phyloP scores from a whole-genome alignment of 2,888 invertebrate species.

The Hylaea fasciaria region DNA sequence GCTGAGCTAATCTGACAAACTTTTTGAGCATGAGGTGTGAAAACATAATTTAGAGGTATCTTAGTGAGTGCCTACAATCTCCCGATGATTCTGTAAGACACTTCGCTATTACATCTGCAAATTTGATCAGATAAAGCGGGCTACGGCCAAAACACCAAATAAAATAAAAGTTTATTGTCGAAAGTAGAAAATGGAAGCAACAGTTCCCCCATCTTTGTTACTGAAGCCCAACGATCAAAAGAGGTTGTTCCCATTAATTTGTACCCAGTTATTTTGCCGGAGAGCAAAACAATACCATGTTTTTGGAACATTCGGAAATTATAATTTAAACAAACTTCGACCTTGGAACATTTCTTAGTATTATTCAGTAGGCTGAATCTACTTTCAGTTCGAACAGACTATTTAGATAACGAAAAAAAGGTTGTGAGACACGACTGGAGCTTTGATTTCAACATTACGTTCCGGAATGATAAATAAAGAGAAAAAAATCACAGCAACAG shows the following conservation, averaged over 20 bases:
- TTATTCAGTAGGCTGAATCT: too few species aligned
- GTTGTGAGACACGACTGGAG: background rate
- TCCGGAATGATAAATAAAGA: conserved; percentile 17
- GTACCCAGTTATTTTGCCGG: conserved; percentile 3
- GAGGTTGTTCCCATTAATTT: background rate
- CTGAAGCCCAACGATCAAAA: conserved; percentile 2
- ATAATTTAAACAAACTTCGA: too few species aligned
- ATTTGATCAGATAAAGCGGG: background rate
- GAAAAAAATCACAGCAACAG: conserved; percentile 19
- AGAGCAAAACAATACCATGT: conserved; percentile 8
- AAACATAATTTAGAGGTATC: too few species aligned
- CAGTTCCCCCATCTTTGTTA: conserved; percentile 7
- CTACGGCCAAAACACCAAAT: too few species aligned
- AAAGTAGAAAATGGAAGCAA: conserved; percentile 1
- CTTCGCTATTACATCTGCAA: background rate
- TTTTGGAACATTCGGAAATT: too few species aligned
- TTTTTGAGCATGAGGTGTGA: too few species aligned
- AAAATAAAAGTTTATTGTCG: conserved; percentile 5
- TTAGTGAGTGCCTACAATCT: too few species aligned
- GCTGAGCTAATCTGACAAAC: too few species aligned
- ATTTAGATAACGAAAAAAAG: too few species aligned
- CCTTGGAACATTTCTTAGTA: too few species aligned
- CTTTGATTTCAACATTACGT: background rate
- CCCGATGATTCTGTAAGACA: too few species aligned
- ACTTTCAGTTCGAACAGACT: too few species aligned